A percentile compares a stretch with the other conserved stretches of the same genome.
phyloP scores from a whole-genome alignment of 2,888 invertebrate species.

The Steinernema scapterisci region DNA sequence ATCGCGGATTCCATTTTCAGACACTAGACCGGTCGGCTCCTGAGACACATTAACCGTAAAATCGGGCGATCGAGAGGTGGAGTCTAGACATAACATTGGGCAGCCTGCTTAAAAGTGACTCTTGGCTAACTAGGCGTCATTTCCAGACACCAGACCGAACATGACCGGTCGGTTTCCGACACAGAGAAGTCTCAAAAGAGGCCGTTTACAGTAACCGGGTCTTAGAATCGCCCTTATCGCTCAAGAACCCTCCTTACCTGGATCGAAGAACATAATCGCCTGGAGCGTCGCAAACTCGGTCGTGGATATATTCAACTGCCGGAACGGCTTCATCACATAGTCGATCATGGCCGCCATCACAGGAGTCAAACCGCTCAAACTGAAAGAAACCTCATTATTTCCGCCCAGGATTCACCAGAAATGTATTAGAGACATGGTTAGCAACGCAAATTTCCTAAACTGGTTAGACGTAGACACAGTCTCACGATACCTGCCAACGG shows the following conservation, averaged over 20 bases:
- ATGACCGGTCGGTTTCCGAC: constrained; percentile 61
- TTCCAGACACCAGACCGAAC: too few relatives aligned
- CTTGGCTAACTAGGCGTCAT: too few relatives aligned
- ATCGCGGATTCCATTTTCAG: too few relatives aligned
- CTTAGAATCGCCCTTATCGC: too few relatives aligned
- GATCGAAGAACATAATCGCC: constrained; percentile 67
- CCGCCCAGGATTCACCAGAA: neutral
- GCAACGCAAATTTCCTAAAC: neutral
- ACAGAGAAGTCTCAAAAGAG: too few relatives aligned
- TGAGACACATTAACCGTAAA: too few relatives aligned
- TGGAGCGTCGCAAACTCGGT: constrained; percentile 66
- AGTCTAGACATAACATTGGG: too few relatives aligned
- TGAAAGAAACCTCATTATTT: too few relatives aligned
- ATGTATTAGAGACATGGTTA: neutral
- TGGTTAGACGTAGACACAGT: constrained; percentile 1
- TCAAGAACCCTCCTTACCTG: constrained; percentile 55
- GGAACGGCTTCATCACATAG: constrained; percentile 66
- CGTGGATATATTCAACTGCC: constrained; percentile 62
- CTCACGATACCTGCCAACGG: constrained; percentile 35
- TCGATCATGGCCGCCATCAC: constrained; percentile 66
- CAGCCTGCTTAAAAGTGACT: too few relatives aligned
- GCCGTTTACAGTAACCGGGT: too few relatives aligned
- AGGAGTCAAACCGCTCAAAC: constrained; percentile 60
- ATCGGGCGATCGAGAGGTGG: too few relatives aligned
- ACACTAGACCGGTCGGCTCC: too few relatives aligned